Conservation (phyloP, 2,113 vertebrate genomes). For the Ptyas mucosa region DNA sequence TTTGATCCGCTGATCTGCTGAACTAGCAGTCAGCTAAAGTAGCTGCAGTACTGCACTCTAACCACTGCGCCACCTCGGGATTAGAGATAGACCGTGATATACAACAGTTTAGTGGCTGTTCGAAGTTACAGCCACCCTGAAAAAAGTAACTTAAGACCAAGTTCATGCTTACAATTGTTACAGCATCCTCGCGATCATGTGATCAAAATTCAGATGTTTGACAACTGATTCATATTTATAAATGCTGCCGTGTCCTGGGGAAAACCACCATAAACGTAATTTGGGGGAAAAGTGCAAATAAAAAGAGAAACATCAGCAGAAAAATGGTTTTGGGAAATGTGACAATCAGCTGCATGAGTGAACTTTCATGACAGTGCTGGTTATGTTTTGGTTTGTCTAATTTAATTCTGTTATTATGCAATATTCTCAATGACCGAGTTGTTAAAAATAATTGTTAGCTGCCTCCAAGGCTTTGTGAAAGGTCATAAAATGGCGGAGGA, state of each 20-base stretch:
- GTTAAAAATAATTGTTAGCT: background rate
- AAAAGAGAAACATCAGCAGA: background rate
- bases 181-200: fast-evolving
- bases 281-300: background rate
- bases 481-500: background rate
- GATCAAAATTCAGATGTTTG: background rate
- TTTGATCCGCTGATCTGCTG: too few species aligned
- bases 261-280: background rate
- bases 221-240: background rate
- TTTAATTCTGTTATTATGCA: background rate
- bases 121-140: background rate
- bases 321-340: background rate
- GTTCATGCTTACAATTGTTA: background rate
- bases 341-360: background rate
- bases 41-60: too few species aligned
- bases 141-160: background rate
- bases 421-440: background rate
- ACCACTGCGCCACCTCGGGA: too few species aligned
- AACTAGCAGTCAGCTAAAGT: too few species aligned
- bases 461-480: background rate
- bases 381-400: background rate
- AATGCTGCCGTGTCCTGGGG: background rate
- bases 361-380: background rate
- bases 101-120: background rate
- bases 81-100: background rate